Evolutionary conservation across 2,888 invertebrate species (phyloP), one percentile per base, ranked within the genome.

Genomic region (Nemoura dubitans): DNA sequence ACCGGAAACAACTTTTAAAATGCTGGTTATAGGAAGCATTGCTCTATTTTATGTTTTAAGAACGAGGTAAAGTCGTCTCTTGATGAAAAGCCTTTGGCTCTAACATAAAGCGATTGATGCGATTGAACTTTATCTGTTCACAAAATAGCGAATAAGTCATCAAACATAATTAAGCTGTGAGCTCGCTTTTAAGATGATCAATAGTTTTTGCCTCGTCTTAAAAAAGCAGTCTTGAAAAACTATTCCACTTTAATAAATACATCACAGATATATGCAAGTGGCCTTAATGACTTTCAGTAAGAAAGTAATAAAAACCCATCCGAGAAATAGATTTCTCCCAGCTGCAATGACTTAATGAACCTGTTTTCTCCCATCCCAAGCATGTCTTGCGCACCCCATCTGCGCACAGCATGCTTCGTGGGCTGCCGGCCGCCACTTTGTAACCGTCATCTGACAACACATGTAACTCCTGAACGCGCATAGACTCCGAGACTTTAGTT

Each of bases 331-430:
- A 78, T 78, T 78, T 78, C 21, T 3, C 59, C 59, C 59, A 59
- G 28, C 78, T 36, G 36, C 28, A 27, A 26, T 6, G 28, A 78
- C 78, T 78, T 78, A 78, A 78, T 78, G 78, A 78, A 78, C 21
- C 78, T 78, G 78, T 78, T 26, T 10, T 5, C 27, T 78, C 21
- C 16, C 1, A 28, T 27, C 78, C 25, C 27, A 26, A 28, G n/a
- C 7, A 78, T 78, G 6, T 78, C 78, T 36, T 59, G 59, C 10
- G 2, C 59, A 59, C 14, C 59, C 14, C 2, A 14, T 14, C 3
- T 59, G 59, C 59, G 14, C 59, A 21, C 59, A 21, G 59, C 6
- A 21, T 36, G 36, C 36, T 36, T 36, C 36, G 10, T n/a, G n/a
- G n/a, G n/a, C n/a, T n/a, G n/a, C n/a, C n/a, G n/a, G n/a, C n/a